These are phyloP conservation scores for Herpailurus yagouaroundi DNA, from an alignment of 2,113 vertebrate genomes.

Conservation along the genomic window DNA sequence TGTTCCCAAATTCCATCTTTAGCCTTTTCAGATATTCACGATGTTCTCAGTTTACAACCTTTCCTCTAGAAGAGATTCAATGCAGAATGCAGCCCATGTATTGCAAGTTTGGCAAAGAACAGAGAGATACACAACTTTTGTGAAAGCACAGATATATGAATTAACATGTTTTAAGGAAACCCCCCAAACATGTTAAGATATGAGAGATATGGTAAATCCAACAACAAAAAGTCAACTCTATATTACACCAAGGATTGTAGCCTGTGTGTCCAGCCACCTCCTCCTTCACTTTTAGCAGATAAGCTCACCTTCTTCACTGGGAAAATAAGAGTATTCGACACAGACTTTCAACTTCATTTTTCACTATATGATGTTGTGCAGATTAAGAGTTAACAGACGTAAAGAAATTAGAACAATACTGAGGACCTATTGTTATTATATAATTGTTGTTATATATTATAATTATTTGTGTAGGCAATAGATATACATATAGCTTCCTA, in stretches of 20 bases:
- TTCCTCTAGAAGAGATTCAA: not conserved
- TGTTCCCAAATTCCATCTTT: not conserved
- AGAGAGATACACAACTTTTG: not conserved
- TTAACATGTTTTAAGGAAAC: not conserved
- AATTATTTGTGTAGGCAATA: not conserved
- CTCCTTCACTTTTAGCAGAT: not conserved
- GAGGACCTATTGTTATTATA: not conserved
- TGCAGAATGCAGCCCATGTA: not conserved
- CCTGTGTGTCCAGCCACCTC: not conserved
- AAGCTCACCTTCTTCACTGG: not conserved
- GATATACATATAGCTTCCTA: not conserved
- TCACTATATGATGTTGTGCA: not conserved
- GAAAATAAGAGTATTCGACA: not conserved
- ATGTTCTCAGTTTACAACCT: not conserved
- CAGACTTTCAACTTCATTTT: not conserved
- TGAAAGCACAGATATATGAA: not conserved
- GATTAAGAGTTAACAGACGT: not conserved
- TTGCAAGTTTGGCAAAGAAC: not conserved
- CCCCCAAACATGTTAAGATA: not conserved
- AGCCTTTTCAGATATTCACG: not conserved
- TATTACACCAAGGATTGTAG: not conserved
- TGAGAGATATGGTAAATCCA: not conserved
- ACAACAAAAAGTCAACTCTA: not conserved
- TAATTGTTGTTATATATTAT: not conserved
- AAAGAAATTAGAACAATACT: not conserved